Base-by-base conservation (phyloP, 2,888 invertebrate species). In the Erannis defoliaria region DNA sequence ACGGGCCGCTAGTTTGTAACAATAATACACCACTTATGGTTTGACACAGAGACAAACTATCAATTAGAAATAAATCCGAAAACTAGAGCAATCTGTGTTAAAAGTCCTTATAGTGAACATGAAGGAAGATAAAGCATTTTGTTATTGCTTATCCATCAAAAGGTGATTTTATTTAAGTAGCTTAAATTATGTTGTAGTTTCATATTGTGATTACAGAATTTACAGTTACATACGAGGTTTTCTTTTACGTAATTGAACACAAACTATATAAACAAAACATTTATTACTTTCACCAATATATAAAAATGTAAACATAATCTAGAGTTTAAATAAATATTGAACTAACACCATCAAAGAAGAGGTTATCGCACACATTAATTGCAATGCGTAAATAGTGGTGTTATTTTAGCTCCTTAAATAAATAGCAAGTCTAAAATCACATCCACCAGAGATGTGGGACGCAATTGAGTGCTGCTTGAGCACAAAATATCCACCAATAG, bases 221-320 rank as follows among this genome's bases (percentile, higher is more conserved):
- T 48, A 23, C 23, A 58, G 59, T 40, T 4, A 12, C 37, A 33
- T 16, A 16, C 1, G 2, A 18, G 1, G 16, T 31, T 46, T 31
- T 31, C 31, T 18, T 46, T 10, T 29, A 29, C 12, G 12, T 21
- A 35, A 37, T 12, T 33, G 45, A 37, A 38, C 12, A 35, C 42
- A 42, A 18, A 23, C 26, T 68, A 69, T 68, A 66, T 69, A 71
- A 76, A 75, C 59, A 71, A 74, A 56, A 72, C 70, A 66, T 80
- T 78, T 78, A 76, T 70, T 75, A 58, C 70, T 73, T 67, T 68
- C 68, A 78, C 71, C 68, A 70, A 48, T 63, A 67, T 77, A 77
- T 62, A 75, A 76, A 78, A 77, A 69, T 71, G 65, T 70, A 70
- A 74, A 73, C 72, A 71, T 71, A 74, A 73, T 55, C 18, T 26